Evolutionary conservation across 2,888 invertebrate species (phyloP), one percentile per base, ranked within the genome.

Genomic region (Drosophila crucigera): DNA sequence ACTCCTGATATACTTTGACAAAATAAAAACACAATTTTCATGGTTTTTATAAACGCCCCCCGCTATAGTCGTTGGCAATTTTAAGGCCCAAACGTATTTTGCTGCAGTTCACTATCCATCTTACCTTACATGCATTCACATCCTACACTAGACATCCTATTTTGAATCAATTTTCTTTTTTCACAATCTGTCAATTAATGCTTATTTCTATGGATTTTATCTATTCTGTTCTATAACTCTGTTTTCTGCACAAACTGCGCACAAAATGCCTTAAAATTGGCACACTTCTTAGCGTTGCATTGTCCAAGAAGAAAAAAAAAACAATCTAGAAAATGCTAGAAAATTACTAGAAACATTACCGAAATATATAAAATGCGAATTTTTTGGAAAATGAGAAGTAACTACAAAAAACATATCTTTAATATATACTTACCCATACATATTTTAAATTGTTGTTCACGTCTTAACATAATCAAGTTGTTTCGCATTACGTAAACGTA

Each of bases 1-100:
- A 81, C 92, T 92, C 92, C 90, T 92, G 92, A 92, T 92, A 92
- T 92, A 92, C 92, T 92, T 89, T 91, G 92, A 92, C 92, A 92
- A 82, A 87, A 91, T 92, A 90, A 91, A 84, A 82, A 81, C 78
- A 71, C 61, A 65, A 66, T 63, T 73, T 62, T 52, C 49, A 80
- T 76, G 82, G 80, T 84, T 87, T 79, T 83, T 83, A 82, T 82
- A 73, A 71, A 78, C 70, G 89, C 82, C 82, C 78, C 73, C 9
- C 55, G 68, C 64, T 58, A 70, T 81, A 90, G 91, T 92, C 92
- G 90, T 87, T 88, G 91, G 83, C 89, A 92, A 92, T 92, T 90
- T 92, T 92, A 92, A 91, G 91, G 73, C 11, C 47, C 59, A 60
- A 66, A 72, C 78, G 78, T 76, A 83, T 79, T 88, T 82, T 76